Evolutionary conservation across 2,797 vertebrate species (phyloP), one percentile per base, ranked within the genome.

Genomic region (Crax fasciolata): DNA sequence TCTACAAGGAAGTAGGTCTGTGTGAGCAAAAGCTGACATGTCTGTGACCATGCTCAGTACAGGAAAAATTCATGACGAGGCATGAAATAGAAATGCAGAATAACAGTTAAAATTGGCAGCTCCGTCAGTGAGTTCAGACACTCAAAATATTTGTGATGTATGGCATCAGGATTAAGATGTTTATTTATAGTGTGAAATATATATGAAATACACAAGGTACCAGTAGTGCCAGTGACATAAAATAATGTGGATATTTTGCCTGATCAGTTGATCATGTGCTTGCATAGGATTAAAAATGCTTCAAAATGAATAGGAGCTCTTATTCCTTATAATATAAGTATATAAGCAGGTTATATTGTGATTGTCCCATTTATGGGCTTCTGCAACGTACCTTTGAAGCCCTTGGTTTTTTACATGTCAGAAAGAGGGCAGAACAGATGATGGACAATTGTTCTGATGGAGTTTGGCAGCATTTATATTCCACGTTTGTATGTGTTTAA

Each of bases 381-480:
- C 38, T 85, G 57, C 61, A 21, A 49, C 23, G 41, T 55, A 75
- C 23, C 58, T 87, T 84, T 89, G 81, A 89, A 94, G 61, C 32
- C n/a, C 16, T 83, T 49, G 76, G 24, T 77, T 70, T 63, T 92
- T 74, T 10, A 25, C 80, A 41, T 83, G 72, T 80, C 87, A 39
- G 55, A 68, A 41, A 0, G 2, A 58, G 49, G 19, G 38, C 57
- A 48, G 65, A 54, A 38, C 13, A 46, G 46, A 51, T 87, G 84
- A 94, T 13, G n/a, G 78, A 66, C 72, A 92, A 14, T 65, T 32
- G 27, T 61, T 95, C 84, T 80, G n/a, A 95, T 94, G 52, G 48
- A 2, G n/a, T 58, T 61, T 94, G 81, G 72, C 84, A 89, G 49
- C 35, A 48, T 75, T 83, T 87, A 21, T 83, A 57, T 89, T 84